Conservation (phyloP, 2,797 vertebrate species). For the Artibeus jamaicensis region DNA sequence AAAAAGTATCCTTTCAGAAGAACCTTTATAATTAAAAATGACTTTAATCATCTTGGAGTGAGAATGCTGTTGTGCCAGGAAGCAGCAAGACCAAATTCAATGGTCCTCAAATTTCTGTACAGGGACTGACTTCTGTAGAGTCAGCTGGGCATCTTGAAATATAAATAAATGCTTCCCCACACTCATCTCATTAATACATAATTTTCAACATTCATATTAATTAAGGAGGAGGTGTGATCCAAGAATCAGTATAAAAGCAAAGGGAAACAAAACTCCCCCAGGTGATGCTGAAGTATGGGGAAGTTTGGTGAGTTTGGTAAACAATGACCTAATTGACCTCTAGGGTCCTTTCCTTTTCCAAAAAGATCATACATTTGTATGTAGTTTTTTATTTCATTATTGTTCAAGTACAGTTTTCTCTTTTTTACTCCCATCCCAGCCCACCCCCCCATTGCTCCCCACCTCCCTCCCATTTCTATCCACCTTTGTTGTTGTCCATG, state of each 20-base stretch:
- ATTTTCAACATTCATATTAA: conserved; percentile 20
- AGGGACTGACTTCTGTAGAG: neutral
- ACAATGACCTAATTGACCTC: conserved; percentile 56
- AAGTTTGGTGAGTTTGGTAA: neutral
- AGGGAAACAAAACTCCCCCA: conserved; percentile 24
- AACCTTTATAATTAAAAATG: neutral
- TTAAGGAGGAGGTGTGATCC: neutral
- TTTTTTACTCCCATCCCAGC: too few relatives aligned
- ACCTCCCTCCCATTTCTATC: too few relatives aligned
- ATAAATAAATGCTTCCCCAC: neutral
- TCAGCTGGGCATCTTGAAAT: neutral
- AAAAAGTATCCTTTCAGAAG: neutral
- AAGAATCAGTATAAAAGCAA: conserved; percentile 3
- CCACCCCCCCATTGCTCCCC: too few relatives aligned
- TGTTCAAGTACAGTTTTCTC: too few relatives aligned
- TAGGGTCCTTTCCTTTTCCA: neutral
- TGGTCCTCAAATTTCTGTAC: neutral
- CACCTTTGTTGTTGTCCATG: too few relatives aligned
- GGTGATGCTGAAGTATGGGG: neutral
- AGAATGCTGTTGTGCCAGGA: neutral
- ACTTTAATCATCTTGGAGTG: neutral
- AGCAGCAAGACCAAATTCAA: neutral
- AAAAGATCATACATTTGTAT: neutral
- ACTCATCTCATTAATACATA: neutral
- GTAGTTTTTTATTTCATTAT: neutral